A percentile compares a stretch with the other conserved stretches of the same genome.
These are phyloP conservation scores for Lepus americanus DNA, from an alignment of 2,113 vertebrate genomes.

Conservation along the genomic window DNA sequence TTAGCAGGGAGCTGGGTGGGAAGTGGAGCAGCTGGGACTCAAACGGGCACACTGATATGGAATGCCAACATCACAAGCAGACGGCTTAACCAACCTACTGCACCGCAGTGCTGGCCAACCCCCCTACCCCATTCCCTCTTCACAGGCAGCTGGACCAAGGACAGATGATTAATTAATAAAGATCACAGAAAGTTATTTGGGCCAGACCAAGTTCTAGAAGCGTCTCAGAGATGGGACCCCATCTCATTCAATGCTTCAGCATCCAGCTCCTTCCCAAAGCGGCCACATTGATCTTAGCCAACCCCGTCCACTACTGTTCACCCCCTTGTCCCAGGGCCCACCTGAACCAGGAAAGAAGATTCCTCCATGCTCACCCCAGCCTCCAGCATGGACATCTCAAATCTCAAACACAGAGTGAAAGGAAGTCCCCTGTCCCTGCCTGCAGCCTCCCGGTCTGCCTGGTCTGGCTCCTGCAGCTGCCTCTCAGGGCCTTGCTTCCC, in stretches of 20 bases:
- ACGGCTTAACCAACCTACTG: too few species aligned
- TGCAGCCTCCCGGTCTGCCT: background rate
- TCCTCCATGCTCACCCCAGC: background rate
- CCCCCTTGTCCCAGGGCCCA: background rate
- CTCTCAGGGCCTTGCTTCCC: background rate
- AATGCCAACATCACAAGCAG: too few species aligned
- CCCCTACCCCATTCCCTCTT: background rate
- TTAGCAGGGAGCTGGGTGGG: too few species aligned
- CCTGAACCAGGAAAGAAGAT: background rate
- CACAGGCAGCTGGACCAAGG: background rate
- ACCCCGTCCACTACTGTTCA: background rate
- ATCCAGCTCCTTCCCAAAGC: background rate
- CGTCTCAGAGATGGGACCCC: background rate
- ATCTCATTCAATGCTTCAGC: background rate
- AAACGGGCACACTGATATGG: too few species aligned
- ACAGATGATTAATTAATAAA: background rate
- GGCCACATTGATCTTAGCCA: background rate
- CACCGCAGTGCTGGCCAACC: too few species aligned
- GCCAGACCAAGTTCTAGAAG: background rate
- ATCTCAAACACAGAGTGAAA: background rate
- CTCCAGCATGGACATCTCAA: background rate
- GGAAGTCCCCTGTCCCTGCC: background rate
- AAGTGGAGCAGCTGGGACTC: too few species aligned
- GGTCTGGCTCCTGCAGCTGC: background rate
- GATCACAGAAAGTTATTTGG: background rate